Conservation (phyloP, 2,797 vertebrate genomes). For the Lateolabrax maculatus region DNA sequence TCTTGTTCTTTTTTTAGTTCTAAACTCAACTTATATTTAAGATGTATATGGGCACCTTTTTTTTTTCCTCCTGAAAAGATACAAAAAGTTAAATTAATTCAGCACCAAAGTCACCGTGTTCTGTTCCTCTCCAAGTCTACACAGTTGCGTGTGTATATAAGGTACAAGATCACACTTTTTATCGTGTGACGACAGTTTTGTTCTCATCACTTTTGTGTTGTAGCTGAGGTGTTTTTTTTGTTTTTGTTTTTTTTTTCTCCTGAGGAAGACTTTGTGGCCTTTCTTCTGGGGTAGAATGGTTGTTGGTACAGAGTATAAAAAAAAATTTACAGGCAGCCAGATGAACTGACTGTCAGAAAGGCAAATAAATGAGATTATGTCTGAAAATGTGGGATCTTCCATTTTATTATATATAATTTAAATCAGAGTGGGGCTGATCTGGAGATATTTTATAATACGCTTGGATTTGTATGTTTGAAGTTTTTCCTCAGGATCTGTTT, state of each 20-base stretch:
- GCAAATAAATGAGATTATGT: constrained; percentile 68
- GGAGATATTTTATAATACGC: constrained; percentile 72
- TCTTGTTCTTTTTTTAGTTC: constrained; percentile 10
- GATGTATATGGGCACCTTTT: constrained; percentile 69
- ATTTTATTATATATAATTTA: constrained; percentile 82
- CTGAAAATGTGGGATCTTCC: constrained; percentile 72
- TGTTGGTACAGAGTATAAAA: constrained; percentile 61
- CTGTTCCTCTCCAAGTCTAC: constrained; percentile 64
- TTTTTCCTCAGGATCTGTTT: constrained; percentile 86
- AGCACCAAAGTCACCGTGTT: constrained; percentile 79
- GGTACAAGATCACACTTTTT: constrained; percentile 79
- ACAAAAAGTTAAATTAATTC: constrained; percentile 59
- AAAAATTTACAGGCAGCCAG: constrained; percentile 39
- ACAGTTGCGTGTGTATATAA: constrained; percentile 81
- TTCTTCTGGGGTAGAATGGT: constrained; percentile 65
- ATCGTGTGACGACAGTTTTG: constrained; percentile 63
- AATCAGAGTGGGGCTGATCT: constrained; percentile 76
- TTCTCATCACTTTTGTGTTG: constrained; percentile 64
- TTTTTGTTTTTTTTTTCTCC: constrained; percentile 28
- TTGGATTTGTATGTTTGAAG: constrained; percentile 73
- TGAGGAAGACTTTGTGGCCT: constrained; percentile 73
- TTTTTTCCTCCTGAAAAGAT: constrained; percentile 57
- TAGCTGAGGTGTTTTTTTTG: constrained; percentile 50
- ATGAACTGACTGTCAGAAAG: constrained; percentile 64
- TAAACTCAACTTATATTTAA: constrained; percentile 49